Conservation (phyloP, 2,797 vertebrate genomes). For the Poecilia velifera region DNA sequence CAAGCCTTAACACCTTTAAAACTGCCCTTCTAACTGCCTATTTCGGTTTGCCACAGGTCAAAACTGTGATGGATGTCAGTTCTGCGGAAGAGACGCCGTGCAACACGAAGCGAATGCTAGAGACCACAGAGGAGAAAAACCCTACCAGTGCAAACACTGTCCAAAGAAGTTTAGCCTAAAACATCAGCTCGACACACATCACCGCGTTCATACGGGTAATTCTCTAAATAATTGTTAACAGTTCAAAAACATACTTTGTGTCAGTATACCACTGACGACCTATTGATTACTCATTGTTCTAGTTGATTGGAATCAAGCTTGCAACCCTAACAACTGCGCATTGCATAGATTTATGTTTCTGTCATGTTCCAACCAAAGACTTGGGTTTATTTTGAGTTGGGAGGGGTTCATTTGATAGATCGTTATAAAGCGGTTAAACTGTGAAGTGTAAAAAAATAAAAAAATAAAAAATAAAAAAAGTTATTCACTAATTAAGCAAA, state of each 20-base stretch:
- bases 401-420: neutral
- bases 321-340: neutral
- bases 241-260: neutral
- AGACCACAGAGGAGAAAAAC: constrained; percentile 73
- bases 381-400: neutral
- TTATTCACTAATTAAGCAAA: neutral
- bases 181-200: constrained; percentile 88
- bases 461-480: neutral
- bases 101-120: constrained; percentile 61
- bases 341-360: neutral
- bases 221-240: neutral
- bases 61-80: constrained; percentile 54
- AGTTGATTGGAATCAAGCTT: neutral
- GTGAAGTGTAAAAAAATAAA: neutral
- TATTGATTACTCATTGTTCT: neutral
- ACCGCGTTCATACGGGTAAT: constrained; percentile 88
- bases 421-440: neutral
- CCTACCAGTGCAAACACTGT: constrained; percentile 83
- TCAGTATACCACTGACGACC: neutral
- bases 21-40: neutral
- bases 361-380: neutral
- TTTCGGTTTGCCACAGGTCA: constrained; percentile 45
- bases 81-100: constrained; percentile 56
- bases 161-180: constrained; percentile 88
- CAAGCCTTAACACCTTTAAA: constrained; percentile 32